Evolutionary conservation across 2,113 vertebrate genomes (phyloP), one percentile per base, ranked within the genome.

Genomic region (Corydoras maculifer): DNA sequence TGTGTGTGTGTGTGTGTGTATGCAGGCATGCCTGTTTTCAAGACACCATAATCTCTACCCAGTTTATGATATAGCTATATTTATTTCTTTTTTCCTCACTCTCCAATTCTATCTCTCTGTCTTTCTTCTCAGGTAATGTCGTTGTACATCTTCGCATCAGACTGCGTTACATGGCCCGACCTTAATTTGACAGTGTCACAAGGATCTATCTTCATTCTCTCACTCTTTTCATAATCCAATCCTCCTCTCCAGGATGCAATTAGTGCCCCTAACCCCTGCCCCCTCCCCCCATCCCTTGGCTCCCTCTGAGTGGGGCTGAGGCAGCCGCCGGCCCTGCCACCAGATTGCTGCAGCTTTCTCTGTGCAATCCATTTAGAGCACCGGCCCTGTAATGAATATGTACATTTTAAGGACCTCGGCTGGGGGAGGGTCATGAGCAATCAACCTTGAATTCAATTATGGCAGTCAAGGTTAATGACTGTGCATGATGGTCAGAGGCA

Each of bases 381-480:
- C 80, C 81, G 82, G 81, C 86, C 86, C 85, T 80, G 80, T 99
- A 98, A 99, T 99, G 95, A 98, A 97, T 99, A 98, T 99, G 95
- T 97, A 99, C 96, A 95, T 96, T 92, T 88, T 88, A 92, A 91
- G 89, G 91, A 94, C 93, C 93, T 87, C 73, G 88, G 80, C 73
- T 80, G 79, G 83, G 89, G 87, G 91, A 87, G 92, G 94, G 94
- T 98, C 96, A 94, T 86, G 91, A 93, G 95, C 96, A 99, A 99
- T 99, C 96, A 98, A 98, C 96, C 95, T 97, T 96, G 94, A 97
- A 99, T 99, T 98, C 95, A 99, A 97, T 99, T 97, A 98, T 80
- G 86, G 82, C 88, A 94, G 93, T 95, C 95, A 97, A 98, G 95
- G 95, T 97, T 98, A 98, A 99, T 96, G 96, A 97, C 92, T 96